phyloP scores from a whole-genome alignment of 2,888 invertebrate genomes.

The Hanleya hanleyi region DNA sequence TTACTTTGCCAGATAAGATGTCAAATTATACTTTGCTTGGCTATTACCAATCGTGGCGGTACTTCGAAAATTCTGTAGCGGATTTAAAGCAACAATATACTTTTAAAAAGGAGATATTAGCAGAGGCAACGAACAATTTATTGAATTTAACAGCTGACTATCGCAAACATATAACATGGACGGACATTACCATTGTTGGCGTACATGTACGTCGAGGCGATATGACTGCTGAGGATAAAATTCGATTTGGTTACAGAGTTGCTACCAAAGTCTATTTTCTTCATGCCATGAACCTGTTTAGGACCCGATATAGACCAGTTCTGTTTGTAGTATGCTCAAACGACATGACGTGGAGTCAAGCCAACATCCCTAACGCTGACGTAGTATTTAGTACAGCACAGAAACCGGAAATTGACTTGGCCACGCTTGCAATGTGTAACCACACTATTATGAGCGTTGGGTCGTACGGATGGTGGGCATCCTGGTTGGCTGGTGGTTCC shows the following conservation, averaged over 20 bases:
- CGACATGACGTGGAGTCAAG: constrained; percentile 42
- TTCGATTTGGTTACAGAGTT: constrained; percentile 42
- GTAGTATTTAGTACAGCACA: constrained; percentile 16
- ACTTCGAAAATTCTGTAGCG: constrained; percentile 37
- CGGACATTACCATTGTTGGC: constrained; percentile 22
- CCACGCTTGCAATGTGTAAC: constrained; percentile 45
- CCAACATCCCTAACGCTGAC: constrained; percentile 20
- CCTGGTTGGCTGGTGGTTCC: constrained; percentile 58
- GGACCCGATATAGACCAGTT: constrained; percentile 31
- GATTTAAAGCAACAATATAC: constrained; percentile 38
- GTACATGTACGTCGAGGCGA: constrained; percentile 52
- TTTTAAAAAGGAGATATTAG: constrained; percentile 32
- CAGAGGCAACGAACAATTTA: constrained; percentile 28
- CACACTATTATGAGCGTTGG: constrained; percentile 74
- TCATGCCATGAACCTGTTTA: constrained; percentile 43
- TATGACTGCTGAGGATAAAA: constrained; percentile 25
- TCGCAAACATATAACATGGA: not conserved
- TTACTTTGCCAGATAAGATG: too few species aligned
- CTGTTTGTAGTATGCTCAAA: constrained; percentile 49
- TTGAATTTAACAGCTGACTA: constrained; percentile 6
- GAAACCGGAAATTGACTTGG: constrained; percentile 42
- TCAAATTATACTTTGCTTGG: not conserved
- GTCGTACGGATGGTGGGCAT: constrained; percentile 67
- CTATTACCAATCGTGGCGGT: constrained; percentile 55
- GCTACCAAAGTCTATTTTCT: constrained; percentile 38